These are phyloP conservation scores for Amphipyra berbera DNA, from an alignment of 2,888 invertebrate genomes.

Conservation along the genomic window DNA sequence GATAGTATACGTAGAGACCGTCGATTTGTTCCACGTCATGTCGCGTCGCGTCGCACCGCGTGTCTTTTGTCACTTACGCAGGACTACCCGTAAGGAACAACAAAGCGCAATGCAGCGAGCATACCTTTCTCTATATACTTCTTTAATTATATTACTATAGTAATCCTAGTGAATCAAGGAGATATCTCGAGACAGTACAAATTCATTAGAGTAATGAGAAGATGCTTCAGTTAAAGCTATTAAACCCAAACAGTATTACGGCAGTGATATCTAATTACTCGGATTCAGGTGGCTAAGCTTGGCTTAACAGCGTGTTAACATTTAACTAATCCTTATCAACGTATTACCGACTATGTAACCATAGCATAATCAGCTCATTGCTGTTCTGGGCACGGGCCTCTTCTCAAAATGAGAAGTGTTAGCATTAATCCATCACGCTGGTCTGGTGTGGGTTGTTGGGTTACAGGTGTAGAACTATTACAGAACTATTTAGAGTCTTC, in stretches of 20 bases:
- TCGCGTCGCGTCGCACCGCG: no score
- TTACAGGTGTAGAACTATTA: no score
- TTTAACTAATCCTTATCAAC: conserved; percentile 4
- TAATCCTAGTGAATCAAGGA: conserved; percentile 26
- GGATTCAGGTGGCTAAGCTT: conserved; percentile 14
- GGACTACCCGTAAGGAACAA: conserved; percentile 25
- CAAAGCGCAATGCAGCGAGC: conserved; percentile 33
- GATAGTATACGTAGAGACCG: no score
- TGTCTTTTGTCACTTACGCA: no score
- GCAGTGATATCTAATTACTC: conserved; percentile 27
- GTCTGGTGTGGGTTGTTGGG: no score
- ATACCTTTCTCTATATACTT: conserved; percentile 18
- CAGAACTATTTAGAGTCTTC: no score
- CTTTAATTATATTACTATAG: conserved; percentile 31
- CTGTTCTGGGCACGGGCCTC: no score
- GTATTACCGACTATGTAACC: neutral
- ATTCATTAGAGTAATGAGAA: conserved; percentile 44
- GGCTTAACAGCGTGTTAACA: neutral
- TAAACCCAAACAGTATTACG: conserved; percentile 28
- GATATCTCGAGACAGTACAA: conserved; percentile 28
- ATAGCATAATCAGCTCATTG: no score
- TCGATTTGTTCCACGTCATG: no score
- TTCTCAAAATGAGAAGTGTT: no score
- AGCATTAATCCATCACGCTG: no score
- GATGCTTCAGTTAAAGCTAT: conserved; percentile 21